These are phyloP conservation scores for Halcyon senegalensis DNA, from an alignment of 2,113 vertebrate genomes.

Conservation along the genomic window DNA sequence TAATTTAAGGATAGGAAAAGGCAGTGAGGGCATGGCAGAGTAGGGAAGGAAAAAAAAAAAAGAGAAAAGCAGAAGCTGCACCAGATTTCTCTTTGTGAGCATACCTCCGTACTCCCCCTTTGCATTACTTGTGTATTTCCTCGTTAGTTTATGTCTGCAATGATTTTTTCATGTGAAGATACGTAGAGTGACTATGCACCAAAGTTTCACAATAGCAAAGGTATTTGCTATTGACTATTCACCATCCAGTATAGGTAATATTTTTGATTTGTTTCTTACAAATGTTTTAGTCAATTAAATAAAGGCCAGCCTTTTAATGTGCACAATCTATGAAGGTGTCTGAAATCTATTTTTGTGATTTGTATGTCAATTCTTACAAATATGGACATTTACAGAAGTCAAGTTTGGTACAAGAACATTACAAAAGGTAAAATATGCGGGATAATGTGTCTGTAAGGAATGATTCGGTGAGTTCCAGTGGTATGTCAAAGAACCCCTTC, in stretches of 20 bases:
- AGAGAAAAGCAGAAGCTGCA: not conserved
- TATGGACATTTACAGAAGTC: not conserved
- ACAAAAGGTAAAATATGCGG: not conserved
- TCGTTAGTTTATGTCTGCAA: not conserved
- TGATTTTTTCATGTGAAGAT: not conserved
- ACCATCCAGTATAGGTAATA: not conserved
- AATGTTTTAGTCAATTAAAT: not conserved
- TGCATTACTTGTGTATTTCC: not conserved
- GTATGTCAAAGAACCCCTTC: not conserved
- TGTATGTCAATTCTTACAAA: not conserved
- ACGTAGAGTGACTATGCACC: not conserved
- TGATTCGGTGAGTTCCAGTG: not conserved
- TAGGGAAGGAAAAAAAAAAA: not conserved
- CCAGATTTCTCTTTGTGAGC: not conserved
- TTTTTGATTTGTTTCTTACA: not conserved
- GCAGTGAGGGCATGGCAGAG: fast-evolving
- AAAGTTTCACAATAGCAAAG: not conserved
- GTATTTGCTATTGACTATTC: not conserved
- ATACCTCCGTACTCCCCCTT: not conserved
- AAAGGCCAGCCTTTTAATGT: not conserved
- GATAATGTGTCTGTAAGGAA: not conserved
- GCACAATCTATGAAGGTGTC: not conserved
- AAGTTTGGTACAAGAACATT: not conserved
- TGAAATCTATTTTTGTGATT: not conserved
- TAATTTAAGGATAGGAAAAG: not conserved